phyloP scores from a whole-genome alignment of 2,113 vertebrate genomes.

The Guaruba guarouba region DNA sequence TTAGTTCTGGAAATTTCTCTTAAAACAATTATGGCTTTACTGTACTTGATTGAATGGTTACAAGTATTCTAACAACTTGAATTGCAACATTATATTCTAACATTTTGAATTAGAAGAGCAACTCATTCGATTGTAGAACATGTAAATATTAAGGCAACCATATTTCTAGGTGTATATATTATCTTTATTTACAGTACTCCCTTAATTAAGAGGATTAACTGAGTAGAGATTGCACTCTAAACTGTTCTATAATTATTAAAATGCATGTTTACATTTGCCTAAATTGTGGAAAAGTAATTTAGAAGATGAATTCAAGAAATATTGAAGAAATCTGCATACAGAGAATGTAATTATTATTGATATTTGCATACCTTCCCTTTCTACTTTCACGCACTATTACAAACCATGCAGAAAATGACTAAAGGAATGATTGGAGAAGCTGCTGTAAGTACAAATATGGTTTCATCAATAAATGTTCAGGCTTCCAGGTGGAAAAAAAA shows the following conservation, averaged over 20 bases:
- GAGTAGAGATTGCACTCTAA: slow-evolving; percentile 51
- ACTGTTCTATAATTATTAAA: slow-evolving; percentile 66
- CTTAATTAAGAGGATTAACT: slow-evolving; percentile 57
- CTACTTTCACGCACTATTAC: slow-evolving; percentile 46
- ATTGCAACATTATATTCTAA: neutral
- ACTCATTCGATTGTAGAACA: slow-evolving; percentile 33
- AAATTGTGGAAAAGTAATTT: slow-evolving; percentile 73
- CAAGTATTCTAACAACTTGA: neutral
- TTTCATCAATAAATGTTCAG: slow-evolving; percentile 71
- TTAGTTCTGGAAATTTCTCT: neutral
- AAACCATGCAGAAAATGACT: slow-evolving; percentile 50
- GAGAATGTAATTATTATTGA: slow-evolving; percentile 69
- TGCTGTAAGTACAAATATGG: slow-evolving; percentile 61
- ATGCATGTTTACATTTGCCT: slow-evolving; percentile 62
- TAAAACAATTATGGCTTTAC: neutral
- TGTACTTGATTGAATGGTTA: neutral
- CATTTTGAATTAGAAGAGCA: slow-evolving; percentile 16
- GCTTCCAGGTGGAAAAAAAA: slow-evolving; percentile 63
- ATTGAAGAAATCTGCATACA: slow-evolving; percentile 71
- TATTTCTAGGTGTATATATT: slow-evolving; percentile 42
- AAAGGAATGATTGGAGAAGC: slow-evolving; percentile 57
- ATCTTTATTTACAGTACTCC: slow-evolving; percentile 65
- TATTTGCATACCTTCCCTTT: slow-evolving; percentile 71
- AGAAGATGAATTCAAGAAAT: slow-evolving; percentile 70
- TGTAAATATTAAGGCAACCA: slow-evolving; percentile 57